These are phyloP conservation scores for Delia radicum DNA, from an alignment of 1,140 invertebrate genomes.

Conservation along the genomic window DNA sequence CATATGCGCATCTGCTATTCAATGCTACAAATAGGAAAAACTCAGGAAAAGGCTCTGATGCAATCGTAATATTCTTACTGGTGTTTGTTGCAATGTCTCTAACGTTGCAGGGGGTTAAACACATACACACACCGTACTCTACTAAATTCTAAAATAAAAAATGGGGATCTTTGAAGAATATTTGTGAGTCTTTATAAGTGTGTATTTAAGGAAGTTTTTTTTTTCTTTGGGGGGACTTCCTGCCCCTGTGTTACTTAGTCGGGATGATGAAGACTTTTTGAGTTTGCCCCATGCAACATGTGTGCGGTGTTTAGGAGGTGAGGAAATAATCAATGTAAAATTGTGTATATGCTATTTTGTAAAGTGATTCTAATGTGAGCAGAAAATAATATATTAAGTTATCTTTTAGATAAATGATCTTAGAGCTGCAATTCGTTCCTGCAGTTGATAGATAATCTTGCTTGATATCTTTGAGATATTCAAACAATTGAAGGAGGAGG, in stretches of 20 bases:
- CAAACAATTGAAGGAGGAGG: neutral
- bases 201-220: slow-evolving; percentile 1
- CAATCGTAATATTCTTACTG: neutral
- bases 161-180: neutral
- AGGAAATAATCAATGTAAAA: neutral
- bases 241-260: neutral
- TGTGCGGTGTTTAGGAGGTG: neutral
- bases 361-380: neutral
- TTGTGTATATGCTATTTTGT: neutral
- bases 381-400: neutral
- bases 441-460: neutral
- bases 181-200: neutral
- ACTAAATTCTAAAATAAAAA: neutral
- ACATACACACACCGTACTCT: neutral
- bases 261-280: neutral
- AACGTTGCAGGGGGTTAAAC: slow-evolving; percentile 21
- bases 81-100: slow-evolving; percentile 1
- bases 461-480: neutral
- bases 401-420: slow-evolving; percentile 2
- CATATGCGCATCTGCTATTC: neutral
- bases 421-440: neutral
- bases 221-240: slow-evolving; percentile 8
- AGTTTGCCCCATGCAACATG: neutral
- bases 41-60: neutral
- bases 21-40: neutral